phyloP scores from a whole-genome alignment of 92 coral and sea anemone species.

The Scolanthus callimorphus region DNA sequence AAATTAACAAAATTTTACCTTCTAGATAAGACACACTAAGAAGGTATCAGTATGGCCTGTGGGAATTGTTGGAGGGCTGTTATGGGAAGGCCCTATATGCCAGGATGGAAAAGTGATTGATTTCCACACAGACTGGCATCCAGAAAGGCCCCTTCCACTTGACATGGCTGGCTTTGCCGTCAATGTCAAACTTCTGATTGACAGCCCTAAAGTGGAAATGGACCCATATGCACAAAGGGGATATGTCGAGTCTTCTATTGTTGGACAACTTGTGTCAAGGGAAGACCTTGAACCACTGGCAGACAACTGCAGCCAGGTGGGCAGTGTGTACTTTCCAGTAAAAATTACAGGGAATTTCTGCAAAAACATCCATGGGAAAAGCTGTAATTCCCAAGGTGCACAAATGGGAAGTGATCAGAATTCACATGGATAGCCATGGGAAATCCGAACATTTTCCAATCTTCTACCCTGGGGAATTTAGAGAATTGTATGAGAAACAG shows the following conservation, averaged over 20 bases:
- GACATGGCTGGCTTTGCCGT: conserved; percentile 99
- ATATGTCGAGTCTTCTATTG: conserved; percentile 84
- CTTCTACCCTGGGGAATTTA: too few relatives aligned
- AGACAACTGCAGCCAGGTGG: conserved; percentile 80
- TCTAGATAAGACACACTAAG: conserved; percentile 87
- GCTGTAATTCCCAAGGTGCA: too few relatives aligned
- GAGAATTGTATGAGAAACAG: too few relatives aligned
- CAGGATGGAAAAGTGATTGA: conserved; percentile 68
- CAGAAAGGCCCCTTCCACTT: conserved; percentile 81
- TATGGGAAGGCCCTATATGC: conserved; percentile 98
- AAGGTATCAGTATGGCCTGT: conserved; percentile 95
- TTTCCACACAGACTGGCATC: conserved; percentile 77
- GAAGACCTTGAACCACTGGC: conserved; percentile 90
- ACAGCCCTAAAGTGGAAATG: conserved; percentile 77
- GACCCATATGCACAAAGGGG: conserved; percentile 77
- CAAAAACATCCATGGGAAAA: too few relatives aligned
- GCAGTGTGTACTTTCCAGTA: neutral
- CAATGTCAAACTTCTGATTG: conserved; percentile 60
- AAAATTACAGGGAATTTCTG: too few relatives aligned
- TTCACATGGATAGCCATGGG: too few relatives aligned
- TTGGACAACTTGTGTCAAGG: conserved; percentile 60
- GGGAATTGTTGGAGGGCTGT: conserved; percentile 85
- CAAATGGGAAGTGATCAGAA: too few relatives aligned
- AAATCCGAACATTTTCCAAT: too few relatives aligned
- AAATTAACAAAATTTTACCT: neutral